Evolutionary conservation across 2,797 vertebrate genomes (phyloP).

Genomic region (Chloroceryle amazona): DNA sequence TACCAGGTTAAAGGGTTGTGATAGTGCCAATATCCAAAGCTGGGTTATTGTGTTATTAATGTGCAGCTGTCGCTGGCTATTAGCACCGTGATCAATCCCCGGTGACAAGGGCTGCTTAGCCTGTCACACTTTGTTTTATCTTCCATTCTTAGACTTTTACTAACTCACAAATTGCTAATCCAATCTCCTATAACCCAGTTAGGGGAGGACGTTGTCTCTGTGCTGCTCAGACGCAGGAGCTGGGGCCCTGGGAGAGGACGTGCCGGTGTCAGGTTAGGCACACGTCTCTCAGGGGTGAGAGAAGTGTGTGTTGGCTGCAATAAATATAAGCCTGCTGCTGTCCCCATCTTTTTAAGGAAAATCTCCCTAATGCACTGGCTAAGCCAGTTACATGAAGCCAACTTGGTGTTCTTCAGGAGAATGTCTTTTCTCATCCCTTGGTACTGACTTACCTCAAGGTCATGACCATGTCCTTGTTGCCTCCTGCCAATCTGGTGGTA

Average conservation of each 20-base stretch:
- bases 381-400: background rate
- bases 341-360: background rate
- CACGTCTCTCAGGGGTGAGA: background rate
- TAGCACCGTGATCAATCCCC: slow-evolving; percentile 89
- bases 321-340: background rate
- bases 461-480: accelerated
- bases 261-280: background rate
- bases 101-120: slow-evolving; percentile 85
- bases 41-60: slow-evolving; percentile 92
- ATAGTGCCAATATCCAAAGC: slow-evolving; percentile 89
- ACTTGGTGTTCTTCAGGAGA: background rate
- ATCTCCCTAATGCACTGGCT: background rate
- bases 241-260: background rate
- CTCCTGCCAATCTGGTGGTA: background rate
- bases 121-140: slow-evolving; percentile 87
- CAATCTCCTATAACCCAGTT: slow-evolving; percentile 89
- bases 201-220: slow-evolving; percentile 73
- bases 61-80: slow-evolving; percentile 85
- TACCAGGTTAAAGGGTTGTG: slow-evolving; percentile 87
- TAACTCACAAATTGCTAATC: slow-evolving; percentile 92
- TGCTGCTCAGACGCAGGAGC: background rate
- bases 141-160: slow-evolving; percentile 89
- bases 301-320: background rate
- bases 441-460: background rate
- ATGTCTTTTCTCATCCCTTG: background rate